These are phyloP conservation scores for Sphaerodactylus townsendi DNA, from an alignment of 2,113 vertebrate genomes.

Conservation along the genomic window DNA sequence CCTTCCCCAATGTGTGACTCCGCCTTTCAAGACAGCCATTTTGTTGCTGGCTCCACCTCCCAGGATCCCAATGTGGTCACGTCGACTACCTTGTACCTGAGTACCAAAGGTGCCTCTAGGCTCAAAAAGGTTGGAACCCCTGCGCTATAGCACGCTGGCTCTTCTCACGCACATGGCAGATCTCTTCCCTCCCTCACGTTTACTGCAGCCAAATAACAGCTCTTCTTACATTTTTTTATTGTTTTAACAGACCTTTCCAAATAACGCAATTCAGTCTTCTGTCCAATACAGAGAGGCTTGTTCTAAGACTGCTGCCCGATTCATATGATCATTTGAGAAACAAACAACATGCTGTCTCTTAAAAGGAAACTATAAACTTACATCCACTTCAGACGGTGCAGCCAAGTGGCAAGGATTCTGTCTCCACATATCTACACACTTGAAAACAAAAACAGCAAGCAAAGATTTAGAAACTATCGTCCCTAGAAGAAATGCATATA, in stretches of 20 bases:
- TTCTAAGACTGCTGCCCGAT: background rate
- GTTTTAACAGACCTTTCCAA: background rate
- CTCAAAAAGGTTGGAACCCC: too few species aligned
- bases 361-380: conserved; percentile 74
- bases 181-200: background rate
- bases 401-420: conserved; percentile 89
- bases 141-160: too few species aligned
- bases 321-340: background rate
- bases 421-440: conserved; percentile 98
- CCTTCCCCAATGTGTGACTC: too few species aligned
- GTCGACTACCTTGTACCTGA: too few species aligned
- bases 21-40: too few species aligned
- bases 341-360: background rate
- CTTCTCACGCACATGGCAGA: background rate
- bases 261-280: background rate
- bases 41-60: too few species aligned
- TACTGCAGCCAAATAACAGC: background rate
- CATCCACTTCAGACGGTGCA: conserved; percentile 93
- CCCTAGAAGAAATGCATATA: background rate
- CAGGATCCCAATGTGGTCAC: too few species aligned
- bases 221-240: background rate
- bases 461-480: background rate
- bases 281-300: background rate
- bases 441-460: conserved; percentile 62
- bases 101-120: too few species aligned